These are phyloP conservation scores for Echinops telfairi DNA, from an alignment of 2,113 vertebrate species.

Conservation along the genomic window DNA sequence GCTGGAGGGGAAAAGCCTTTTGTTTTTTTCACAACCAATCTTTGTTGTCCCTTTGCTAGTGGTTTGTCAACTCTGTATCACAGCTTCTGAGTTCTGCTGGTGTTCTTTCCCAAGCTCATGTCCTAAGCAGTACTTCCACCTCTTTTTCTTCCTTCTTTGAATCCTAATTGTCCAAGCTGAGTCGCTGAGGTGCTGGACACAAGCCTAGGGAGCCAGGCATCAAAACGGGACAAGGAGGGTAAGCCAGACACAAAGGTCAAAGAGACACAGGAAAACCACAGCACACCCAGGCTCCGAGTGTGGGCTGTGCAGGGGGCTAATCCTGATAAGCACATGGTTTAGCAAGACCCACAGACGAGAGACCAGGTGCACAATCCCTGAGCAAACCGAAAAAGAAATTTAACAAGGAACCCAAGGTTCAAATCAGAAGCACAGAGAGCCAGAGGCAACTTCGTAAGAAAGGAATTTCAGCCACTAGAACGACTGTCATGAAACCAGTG, in stretches of 20 bases:
- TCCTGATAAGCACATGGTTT: neutral
- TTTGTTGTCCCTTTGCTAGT: constrained; percentile 8
- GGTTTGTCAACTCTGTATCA: constrained; percentile 35
- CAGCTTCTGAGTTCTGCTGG: constrained; percentile 46
- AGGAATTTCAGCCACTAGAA: neutral
- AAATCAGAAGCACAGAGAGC: constrained; percentile 26
- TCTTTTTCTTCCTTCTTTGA: constrained; percentile 2
- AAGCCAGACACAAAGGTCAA: neutral
- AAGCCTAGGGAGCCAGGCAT: neutral
- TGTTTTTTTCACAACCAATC: constrained; percentile 16
- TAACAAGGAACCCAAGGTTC: neutral
- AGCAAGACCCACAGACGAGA: neutral
- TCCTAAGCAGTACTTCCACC: neutral
- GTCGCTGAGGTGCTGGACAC: neutral
- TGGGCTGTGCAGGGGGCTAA: neutral
- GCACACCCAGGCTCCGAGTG: neutral
- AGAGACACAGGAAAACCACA: neutral
- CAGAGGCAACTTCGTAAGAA: constrained; percentile 1
- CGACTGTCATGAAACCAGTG: neutral
- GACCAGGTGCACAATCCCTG: neutral
- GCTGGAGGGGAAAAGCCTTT: neutral
- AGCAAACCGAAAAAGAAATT: constrained; percentile 34
- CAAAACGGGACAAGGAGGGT: constrained; percentile 12
- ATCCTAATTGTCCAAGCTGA: neutral
- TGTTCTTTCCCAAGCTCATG: constrained; percentile 21